Percentiles rank a stretch among this genome's conserved stretches.
Conservation (phyloP, 2,888 invertebrate species). For the Acrobeloides nanus region DNA sequence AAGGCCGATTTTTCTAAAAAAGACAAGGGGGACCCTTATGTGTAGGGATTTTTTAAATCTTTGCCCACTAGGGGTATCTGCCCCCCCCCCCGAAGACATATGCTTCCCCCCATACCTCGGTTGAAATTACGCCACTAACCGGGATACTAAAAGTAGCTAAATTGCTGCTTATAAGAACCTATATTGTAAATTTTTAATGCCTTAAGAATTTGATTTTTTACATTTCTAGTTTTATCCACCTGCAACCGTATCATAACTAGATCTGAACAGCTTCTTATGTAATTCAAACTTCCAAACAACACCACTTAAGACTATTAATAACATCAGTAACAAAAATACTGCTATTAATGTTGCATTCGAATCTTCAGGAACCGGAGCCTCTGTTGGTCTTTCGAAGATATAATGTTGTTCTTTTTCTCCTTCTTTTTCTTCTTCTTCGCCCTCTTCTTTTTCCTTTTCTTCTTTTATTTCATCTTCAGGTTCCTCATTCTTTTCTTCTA, state of each 20-base stretch:
- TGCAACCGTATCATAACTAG: slow-evolving; percentile 51
- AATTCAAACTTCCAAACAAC: slow-evolving; percentile 49
- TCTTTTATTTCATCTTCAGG: slow-evolving; percentile 5
- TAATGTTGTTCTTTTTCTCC: slow-evolving; percentile 30
- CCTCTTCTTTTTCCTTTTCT: slow-evolving; percentile 18
- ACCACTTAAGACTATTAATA: slow-evolving; percentile 49
- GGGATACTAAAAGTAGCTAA: no score
- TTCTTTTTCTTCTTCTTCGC: slow-evolving; percentile 11
- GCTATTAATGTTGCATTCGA: slow-evolving; percentile 24
- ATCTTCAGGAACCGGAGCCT: slow-evolving; percentile 24
- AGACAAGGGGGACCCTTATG: no score
- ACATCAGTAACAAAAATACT: slow-evolving; percentile 49
- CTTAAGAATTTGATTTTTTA: background rate
- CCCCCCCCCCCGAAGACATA: no score
- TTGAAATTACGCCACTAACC: no score
- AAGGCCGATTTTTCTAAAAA: no score
- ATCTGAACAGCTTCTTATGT: slow-evolving; percentile 51
- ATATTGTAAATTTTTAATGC: no score
- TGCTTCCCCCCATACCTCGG: no score
- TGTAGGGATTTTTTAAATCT: no score
- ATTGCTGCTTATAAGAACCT: no score
- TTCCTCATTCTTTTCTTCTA: slow-evolving; percentile 16
- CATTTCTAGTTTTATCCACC: slow-evolving; percentile 31
- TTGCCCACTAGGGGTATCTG: no score
- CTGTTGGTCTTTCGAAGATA: slow-evolving; percentile 47